Evolutionary conservation across 1,140 invertebrate genomes (phyloP).

Genomic region (Bombus huntii): DNA sequence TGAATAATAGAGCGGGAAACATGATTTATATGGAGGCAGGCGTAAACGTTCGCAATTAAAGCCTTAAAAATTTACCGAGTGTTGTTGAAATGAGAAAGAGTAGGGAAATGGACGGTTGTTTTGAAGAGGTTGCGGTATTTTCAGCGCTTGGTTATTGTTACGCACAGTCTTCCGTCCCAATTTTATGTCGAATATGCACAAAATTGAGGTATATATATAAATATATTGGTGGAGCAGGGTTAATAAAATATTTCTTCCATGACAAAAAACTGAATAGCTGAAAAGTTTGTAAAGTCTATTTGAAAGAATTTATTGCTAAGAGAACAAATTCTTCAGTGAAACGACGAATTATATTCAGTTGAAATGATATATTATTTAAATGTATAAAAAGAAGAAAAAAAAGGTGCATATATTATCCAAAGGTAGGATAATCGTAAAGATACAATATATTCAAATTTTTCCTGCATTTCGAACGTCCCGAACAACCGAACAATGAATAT

Average conservation of each 20-base stretch:
- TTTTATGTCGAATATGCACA: too few species aligned
- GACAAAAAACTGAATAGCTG: neutral
- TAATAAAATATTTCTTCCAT: neutral
- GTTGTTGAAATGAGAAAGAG: neutral
- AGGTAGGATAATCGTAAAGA: too few species aligned
- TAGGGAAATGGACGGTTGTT: neutral
- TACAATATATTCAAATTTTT: neutral
- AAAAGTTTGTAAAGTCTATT: neutral
- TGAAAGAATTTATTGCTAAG: neutral
- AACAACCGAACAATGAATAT: too few species aligned
- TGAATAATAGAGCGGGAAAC: neutral
- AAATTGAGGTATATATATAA: too few species aligned
- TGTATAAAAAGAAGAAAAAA: neutral
- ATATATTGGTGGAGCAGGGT: neutral
- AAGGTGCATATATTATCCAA: neutral
- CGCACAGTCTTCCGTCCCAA: too few species aligned
- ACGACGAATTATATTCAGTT: neutral
- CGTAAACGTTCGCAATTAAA: neutral
- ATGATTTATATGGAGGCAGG: neutral
- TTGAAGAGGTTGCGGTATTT: neutral
- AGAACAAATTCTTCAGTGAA: neutral
- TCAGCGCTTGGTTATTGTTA: too few species aligned
- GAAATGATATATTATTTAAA: neutral
- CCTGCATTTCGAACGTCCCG: too few species aligned
- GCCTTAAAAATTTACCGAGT: neutral